Conservation (phyloP, 92 coral and sea anemone species). For the Phenganax stokvisi region DNA sequence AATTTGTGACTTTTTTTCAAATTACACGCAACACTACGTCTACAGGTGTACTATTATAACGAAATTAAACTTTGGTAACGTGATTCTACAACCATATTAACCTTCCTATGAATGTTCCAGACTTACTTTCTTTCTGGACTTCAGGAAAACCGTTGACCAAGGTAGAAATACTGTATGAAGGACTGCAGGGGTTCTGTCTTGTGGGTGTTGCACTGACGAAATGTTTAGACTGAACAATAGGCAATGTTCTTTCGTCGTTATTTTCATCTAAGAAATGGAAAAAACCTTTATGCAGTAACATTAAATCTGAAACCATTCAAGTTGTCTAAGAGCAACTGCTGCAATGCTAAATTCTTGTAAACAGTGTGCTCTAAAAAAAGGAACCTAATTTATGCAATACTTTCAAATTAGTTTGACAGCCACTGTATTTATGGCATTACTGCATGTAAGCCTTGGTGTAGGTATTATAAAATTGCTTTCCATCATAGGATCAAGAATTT, state of each 20-base stretch:
- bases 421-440: too few relatives aligned
- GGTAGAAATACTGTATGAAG: background rate
- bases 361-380: too few relatives aligned
- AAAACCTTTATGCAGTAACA: background rate
- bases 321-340: background rate
- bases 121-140: background rate
- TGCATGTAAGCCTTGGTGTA: too few relatives aligned
- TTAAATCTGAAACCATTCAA: background rate
- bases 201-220: background rate
- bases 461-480: too few relatives aligned
- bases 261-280: conserved; percentile 15
- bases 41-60: background rate
- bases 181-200: background rate
- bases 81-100: background rate
- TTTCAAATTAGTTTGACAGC: too few relatives aligned
- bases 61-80: background rate
- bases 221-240: background rate
- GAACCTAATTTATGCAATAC: too few relatives aligned
- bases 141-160: conserved; percentile 13
- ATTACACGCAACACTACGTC: too few relatives aligned
- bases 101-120: background rate
- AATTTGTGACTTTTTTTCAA: too few relatives aligned
- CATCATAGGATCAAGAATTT: too few relatives aligned
- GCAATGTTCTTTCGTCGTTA: background rate
- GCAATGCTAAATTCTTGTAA: too few relatives aligned